These are phyloP conservation scores for Coranthus polyacanthus DNA, from an alignment of 2,797 vertebrate genomes.

Conservation along the genomic window DNA sequence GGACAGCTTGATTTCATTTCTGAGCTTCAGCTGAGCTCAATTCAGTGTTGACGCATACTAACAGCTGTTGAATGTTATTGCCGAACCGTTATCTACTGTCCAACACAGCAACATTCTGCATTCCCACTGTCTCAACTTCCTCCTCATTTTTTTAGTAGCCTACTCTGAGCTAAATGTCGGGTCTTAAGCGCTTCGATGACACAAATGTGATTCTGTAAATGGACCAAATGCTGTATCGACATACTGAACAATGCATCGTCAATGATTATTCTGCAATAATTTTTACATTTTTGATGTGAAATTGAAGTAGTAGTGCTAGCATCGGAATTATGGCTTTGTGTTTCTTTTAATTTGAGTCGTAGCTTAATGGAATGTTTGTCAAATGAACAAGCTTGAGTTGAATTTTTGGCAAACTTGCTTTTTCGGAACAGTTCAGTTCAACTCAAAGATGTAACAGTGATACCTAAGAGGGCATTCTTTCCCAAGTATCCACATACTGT, in stretches of 20 bases:
- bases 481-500: slow-evolving; percentile 24
- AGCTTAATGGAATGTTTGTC: slow-evolving; percentile 73
- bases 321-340: slow-evolving; percentile 61
- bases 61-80: slow-evolving; percentile 83
- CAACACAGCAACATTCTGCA: slow-evolving; percentile 56
- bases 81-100: slow-evolving; percentile 64
- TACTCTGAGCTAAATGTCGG: slow-evolving; percentile 31
- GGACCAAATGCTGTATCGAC: slow-evolving; percentile 71
- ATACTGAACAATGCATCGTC: slow-evolving; percentile 66
- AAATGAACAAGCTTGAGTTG: slow-evolving; percentile 50
- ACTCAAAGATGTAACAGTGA: slow-evolving; percentile 8
- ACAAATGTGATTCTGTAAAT: slow-evolving; percentile 63
- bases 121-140: slow-evolving; percentile 34
- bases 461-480: slow-evolving; percentile 59
- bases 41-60: slow-evolving; percentile 65
- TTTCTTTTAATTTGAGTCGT: slow-evolving; percentile 60
- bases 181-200: slow-evolving; percentile 45
- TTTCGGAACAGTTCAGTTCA: slow-evolving; percentile 32
- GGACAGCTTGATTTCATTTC: slow-evolving; percentile 49
- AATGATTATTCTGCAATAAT: slow-evolving; percentile 80
- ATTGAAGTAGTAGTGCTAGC: slow-evolving; percentile 67
- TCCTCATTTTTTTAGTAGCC: slow-evolving; percentile 42
- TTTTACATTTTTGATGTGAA: slow-evolving; percentile 73
- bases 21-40: slow-evolving; percentile 56
- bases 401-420: slow-evolving; percentile 39